Evolutionary conservation across 1,140 invertebrate genomes (phyloP).

Genomic region (Watersipora subatra): DNA sequence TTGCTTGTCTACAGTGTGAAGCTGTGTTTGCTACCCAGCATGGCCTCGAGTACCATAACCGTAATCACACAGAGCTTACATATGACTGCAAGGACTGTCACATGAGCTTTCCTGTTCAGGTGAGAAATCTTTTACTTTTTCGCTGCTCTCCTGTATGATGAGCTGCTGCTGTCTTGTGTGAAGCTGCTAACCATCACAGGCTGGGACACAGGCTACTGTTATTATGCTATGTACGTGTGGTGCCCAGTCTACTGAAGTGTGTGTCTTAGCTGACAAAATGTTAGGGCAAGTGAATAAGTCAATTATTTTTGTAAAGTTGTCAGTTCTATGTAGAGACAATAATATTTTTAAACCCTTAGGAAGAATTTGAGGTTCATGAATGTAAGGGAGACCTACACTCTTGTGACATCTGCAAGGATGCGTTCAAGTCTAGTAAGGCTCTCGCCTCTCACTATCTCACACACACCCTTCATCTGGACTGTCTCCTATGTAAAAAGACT

Average conservation of each 20-base stretch:
- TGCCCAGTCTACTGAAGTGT: too few relatives aligned
- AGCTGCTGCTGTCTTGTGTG: too few relatives aligned
- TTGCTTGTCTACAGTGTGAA: constrained; percentile 21
- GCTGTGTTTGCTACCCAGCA: constrained; percentile 21
- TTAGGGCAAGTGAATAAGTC: too few relatives aligned
- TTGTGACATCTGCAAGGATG: constrained; percentile 21
- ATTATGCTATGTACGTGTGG: too few relatives aligned
- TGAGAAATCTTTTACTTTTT: too few relatives aligned
- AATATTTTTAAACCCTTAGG: too few relatives aligned
- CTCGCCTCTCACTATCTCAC: constrained; percentile 31
- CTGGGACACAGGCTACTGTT: too few relatives aligned
- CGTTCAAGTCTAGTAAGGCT: constrained; percentile 20
- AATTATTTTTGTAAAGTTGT: too few relatives aligned
- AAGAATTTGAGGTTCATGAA: background rate
- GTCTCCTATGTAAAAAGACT: constrained; percentile 31
- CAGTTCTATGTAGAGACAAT: too few relatives aligned
- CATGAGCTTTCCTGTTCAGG: constrained; percentile 17
- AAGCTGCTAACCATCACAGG: too few relatives aligned
- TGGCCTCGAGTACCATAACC: constrained; percentile 20
- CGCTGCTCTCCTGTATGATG: too few relatives aligned
- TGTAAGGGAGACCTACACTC: constrained; percentile 2
- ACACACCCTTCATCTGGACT: constrained; percentile 38
- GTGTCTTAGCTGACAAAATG: too few relatives aligned
- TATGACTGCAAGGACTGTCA: constrained; percentile 18
- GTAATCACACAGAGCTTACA: background rate